A percentile compares a stretch with the other conserved stretches of the same genome.
phyloP scores from a whole-genome alignment of 2,888 invertebrate genomes.

The Hypena proboscidalis region DNA sequence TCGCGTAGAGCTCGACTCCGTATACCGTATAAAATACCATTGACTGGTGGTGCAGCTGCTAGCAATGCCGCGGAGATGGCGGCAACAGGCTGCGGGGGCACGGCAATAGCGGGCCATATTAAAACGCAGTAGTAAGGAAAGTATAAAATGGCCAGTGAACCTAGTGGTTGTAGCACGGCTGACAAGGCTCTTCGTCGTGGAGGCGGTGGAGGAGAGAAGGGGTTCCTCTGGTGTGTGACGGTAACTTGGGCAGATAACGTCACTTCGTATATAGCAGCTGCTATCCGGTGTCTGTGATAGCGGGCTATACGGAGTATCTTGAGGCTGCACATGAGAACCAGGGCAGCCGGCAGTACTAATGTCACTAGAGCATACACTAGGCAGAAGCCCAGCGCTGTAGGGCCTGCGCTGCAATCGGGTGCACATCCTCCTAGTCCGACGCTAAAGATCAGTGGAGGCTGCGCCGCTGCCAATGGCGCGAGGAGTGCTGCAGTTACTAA shows the following conservation, averaged over 20 bases:
- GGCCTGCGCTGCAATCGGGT: conserved; percentile 88
- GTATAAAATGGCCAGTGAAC: conserved; percentile 89
- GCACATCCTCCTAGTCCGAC: conserved; percentile 87
- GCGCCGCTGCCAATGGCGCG: conserved; percentile 86
- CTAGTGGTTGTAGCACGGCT: conserved; percentile 90
- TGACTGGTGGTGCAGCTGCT: conserved; percentile 89
- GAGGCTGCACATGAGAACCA: conserved; percentile 90
- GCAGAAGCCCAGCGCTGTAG: conserved; percentile 87
- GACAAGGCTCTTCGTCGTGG: conserved; percentile 87
- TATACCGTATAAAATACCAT: conserved; percentile 91
- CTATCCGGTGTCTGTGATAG: conserved; percentile 93
- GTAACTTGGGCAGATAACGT: conserved; percentile 93
- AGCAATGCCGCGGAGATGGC: conserved; percentile 87
- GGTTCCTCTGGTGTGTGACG: conserved; percentile 92
- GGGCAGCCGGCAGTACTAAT: conserved; percentile 87
- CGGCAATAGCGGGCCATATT: conserved; percentile 86
- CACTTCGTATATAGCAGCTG: conserved; percentile 94
- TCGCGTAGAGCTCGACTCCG: conserved; percentile 89
- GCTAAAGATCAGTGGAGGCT: conserved; percentile 75
- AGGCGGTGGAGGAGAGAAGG: conserved; percentile 89
- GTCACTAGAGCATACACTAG: conserved; percentile 87
- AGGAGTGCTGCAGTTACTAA: conserved; percentile 86
- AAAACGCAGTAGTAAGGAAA: conserved; percentile 90
- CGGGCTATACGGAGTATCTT: conserved; percentile 88
- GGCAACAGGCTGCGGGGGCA: conserved; percentile 75